These are phyloP conservation scores for Heliornis fulica DNA, from an alignment of 2,113 vertebrate species.

Conservation along the genomic window DNA sequence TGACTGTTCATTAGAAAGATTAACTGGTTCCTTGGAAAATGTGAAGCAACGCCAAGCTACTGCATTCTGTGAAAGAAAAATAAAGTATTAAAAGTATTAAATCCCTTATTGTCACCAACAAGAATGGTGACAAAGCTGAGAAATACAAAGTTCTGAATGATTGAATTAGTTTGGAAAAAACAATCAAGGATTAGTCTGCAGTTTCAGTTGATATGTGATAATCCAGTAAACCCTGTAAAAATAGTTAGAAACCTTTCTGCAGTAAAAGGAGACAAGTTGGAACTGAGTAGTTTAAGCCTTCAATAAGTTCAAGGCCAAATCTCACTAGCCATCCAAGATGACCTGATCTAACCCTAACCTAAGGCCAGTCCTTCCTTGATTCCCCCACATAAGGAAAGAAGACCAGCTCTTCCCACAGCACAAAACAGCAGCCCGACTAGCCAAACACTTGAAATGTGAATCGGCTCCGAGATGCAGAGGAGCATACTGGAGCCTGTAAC, in stretches of 20 bases:
- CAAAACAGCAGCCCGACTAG: neutral
- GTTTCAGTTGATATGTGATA: neutral
- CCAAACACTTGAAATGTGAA: neutral
- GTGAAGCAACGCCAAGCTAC: slow-evolving; percentile 90
- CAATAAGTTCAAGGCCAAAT: neutral
- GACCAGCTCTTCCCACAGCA: neutral
- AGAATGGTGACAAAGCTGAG: neutral
- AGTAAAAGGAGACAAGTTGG: neutral
- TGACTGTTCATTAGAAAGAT: slow-evolving; percentile 41
- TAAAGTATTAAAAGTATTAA: neutral
- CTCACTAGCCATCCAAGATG: neutral
- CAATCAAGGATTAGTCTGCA: neutral
- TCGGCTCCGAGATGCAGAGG: neutral
- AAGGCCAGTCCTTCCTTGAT: neutral
- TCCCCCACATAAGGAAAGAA: neutral
- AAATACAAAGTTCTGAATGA: neutral
- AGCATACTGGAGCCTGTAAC: neutral
- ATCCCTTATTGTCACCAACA: neutral
- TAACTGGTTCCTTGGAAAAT: slow-evolving; percentile 84
- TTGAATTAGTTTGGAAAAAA: neutral
- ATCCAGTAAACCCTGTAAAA: neutral
- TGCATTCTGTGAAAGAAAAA: slow-evolving; percentile 79
- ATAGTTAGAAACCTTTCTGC: neutral
- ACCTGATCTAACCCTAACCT: neutral
- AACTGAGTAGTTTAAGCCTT: neutral